phyloP scores from a whole-genome alignment of 2,797 vertebrate genomes.

The Melanotaenia pygmaea region DNA sequence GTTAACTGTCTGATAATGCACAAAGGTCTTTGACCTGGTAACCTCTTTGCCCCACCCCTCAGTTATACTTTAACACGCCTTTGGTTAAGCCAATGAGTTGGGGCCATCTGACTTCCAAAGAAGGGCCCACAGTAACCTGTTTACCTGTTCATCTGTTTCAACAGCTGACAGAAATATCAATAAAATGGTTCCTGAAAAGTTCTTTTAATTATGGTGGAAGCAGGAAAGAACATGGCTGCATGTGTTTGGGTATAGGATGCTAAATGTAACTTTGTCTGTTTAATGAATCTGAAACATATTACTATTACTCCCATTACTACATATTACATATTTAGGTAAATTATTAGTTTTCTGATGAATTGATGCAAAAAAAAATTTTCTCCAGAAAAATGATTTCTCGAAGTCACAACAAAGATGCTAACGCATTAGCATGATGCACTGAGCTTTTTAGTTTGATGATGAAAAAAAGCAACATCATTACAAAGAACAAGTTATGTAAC shows the following conservation, averaged over 20 bases:
- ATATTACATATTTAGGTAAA: background rate
- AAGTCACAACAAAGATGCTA: background rate
- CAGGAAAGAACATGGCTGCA: background rate
- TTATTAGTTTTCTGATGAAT: background rate
- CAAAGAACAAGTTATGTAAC: background rate
- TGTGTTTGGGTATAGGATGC: no score
- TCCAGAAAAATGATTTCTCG: no score
- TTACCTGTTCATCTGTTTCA: conserved; percentile 18
- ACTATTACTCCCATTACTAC: background rate
- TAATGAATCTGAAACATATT: background rate
- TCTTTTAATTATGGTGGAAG: background rate
- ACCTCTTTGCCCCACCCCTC: conserved; percentile 11
- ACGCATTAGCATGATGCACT: no score
- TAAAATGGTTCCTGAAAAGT: conserved; percentile 36
- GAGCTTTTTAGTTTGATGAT: background rate
- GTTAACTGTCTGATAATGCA: conserved; percentile 43
- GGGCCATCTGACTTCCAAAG: background rate
- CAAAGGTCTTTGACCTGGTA: conserved; percentile 22
- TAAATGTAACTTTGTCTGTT: no score
- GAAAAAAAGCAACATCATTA: background rate
- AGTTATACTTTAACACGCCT: conserved; percentile 53
- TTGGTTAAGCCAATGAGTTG: conserved; percentile 63
- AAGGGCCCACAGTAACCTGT: conserved; percentile 11
- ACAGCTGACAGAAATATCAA: conserved; percentile 37
- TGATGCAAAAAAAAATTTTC: no score